Percentiles rank a stretch among this genome's conserved stretches.
These are phyloP conservation scores for Saimiri boliviensis DNA, from an alignment of 2,113 vertebrate species.

Conservation along the genomic window DNA sequence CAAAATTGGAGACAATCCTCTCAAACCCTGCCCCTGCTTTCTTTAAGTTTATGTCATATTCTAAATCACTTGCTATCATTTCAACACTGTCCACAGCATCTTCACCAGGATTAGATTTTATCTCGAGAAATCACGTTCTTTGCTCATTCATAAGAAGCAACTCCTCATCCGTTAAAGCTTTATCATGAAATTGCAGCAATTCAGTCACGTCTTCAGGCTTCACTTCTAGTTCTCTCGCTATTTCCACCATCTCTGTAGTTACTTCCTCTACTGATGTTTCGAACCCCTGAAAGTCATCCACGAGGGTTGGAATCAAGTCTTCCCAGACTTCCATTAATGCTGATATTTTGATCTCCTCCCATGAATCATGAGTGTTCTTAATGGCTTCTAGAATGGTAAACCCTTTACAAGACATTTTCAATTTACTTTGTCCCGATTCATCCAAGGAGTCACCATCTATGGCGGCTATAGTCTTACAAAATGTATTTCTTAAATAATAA, in stretches of 20 bases:
- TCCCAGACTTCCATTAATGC: background rate
- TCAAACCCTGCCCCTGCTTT: background rate
- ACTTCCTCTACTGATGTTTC: background rate
- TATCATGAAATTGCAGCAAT: background rate
- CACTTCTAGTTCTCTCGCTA: background rate
- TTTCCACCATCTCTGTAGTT: background rate
- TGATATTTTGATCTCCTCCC: background rate
- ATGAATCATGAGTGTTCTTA: background rate
- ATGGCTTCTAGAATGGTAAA: background rate
- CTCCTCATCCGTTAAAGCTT: background rate
- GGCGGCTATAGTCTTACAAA: background rate
- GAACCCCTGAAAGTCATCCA: background rate
- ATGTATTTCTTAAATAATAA: background rate
- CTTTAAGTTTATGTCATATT: background rate
- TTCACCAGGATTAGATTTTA: background rate
- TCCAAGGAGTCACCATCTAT: background rate
- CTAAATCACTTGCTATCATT: background rate
- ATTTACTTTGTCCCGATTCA: background rate
- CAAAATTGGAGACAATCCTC: background rate
- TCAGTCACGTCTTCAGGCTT: background rate
- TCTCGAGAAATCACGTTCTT: background rate
- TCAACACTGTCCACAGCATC: background rate
- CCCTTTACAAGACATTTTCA: background rate
- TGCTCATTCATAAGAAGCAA: background rate
- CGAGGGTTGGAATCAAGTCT: background rate